Percentiles rank a stretch among this genome's conserved stretches.
phyloP scores from a whole-genome alignment of 2,888 invertebrate species.

The Acanthosepion pharaonis region DNA sequence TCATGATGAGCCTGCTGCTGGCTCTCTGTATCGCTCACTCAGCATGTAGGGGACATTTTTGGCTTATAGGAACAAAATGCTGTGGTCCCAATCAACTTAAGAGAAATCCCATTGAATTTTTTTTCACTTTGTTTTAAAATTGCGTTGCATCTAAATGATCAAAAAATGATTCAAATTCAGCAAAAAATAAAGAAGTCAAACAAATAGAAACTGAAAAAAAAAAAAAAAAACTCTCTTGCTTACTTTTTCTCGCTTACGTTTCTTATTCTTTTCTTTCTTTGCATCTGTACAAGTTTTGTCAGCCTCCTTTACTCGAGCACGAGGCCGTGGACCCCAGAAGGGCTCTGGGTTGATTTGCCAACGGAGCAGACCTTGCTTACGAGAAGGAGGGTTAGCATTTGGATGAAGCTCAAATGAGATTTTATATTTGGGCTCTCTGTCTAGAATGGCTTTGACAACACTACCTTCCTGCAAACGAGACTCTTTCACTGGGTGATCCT shows the following conservation, averaged over 20 bases:
- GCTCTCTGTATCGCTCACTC: no score
- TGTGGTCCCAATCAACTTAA: no score
- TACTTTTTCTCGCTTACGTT: constrained; percentile 44
- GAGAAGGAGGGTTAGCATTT: constrained; percentile 87
- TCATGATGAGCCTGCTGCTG: no score
- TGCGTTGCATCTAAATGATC: no score
- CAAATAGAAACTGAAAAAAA: not conserved
- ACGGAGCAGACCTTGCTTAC: constrained; percentile 82
- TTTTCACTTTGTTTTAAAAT: no score
- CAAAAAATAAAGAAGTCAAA: not conserved
- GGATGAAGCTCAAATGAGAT: constrained; percentile 76
- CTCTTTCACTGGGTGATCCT: constrained; percentile 67
- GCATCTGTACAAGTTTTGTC: not conserved
- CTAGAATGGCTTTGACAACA: constrained; percentile 66
- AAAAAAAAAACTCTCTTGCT: not conserved
- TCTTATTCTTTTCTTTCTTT: not conserved
- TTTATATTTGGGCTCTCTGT: constrained; percentile 61
- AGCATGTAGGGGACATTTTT: no score
- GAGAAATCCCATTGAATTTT: no score
- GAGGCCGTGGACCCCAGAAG: constrained; percentile 93
- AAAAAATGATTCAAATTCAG: not conserved
- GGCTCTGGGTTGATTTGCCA: constrained; percentile 87
- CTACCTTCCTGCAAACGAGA: constrained; percentile 64
- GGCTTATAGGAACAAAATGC: no score
- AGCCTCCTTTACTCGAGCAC: constrained; percentile 76